phyloP scores from a whole-genome alignment of 2,888 invertebrate species.

The Macrophya annulata region DNA sequence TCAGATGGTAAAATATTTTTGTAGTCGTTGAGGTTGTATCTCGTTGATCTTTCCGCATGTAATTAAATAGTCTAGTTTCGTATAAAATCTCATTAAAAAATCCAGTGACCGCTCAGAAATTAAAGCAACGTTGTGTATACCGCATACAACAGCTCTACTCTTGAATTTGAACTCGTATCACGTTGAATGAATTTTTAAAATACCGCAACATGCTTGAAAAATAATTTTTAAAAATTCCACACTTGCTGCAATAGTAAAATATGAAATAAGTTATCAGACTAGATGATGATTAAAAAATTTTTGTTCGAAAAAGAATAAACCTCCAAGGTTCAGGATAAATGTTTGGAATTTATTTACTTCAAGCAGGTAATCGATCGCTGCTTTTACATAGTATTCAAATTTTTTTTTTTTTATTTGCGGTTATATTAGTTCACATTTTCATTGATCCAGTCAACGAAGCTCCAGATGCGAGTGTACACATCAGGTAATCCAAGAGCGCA shows the following conservation, averaged over 20 bases:
- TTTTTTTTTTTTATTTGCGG: background rate
- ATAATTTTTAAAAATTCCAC: background rate
- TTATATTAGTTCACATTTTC: constrained; percentile 58
- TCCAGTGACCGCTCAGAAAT: background rate
- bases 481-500: constrained; percentile 79
- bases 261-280: background rate
- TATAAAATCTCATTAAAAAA: background rate
- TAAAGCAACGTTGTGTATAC: no score
- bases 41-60: background rate
- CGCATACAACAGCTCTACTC: background rate
- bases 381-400: constrained; percentile 20
- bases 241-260: background rate
- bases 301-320: background rate
- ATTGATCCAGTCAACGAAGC: constrained; percentile 77
- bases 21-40: background rate
- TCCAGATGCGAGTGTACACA: constrained; percentile 78
- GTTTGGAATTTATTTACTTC: background rate
- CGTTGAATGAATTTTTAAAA: background rate
- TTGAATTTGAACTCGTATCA: background rate
- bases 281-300: background rate
- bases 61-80: background rate
- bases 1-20: background rate
- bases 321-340: background rate
- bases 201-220: background rate
- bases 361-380: background rate